Evolutionary conservation across 2,797 vertebrate genomes (phyloP), one percentile per base, ranked within the genome.

Genomic region (Poecile montanus): DNA sequence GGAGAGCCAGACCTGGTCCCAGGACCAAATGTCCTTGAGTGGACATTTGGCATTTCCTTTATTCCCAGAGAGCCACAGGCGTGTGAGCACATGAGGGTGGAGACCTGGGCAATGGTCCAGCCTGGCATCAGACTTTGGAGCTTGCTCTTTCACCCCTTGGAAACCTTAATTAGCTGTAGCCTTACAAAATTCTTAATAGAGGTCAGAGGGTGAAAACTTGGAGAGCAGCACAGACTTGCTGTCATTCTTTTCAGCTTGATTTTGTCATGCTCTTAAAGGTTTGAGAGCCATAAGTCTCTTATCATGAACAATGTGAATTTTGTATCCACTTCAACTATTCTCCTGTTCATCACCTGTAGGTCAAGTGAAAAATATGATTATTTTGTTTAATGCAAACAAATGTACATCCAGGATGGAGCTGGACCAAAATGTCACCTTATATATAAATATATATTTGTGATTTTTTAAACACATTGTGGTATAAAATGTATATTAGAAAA

Each of bases 41-140:
- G 98, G 98, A 79, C 98, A 98, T 82, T 98, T 96, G 3, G 96
- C 91, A 6, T 97, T 96, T 76, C 66, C 97, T 53, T 86, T 84
- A 73, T 97, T 63, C 60, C 44, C 42, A 10, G 15, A 7, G 15
- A 77, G 25, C 36, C 74, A 45, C 20, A 26, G 63, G 51, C 36
- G 60, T 51, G 38, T 4, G 4, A 83, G 13, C 36, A 18, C 3
- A 0, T 29, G 25, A 45, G 5, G 7, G 16, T 1, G 30, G 13
- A 34, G 54, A 14, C 27, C 42, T 17, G 38, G 42, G 34, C 0
- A 11, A 42, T 2, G 4, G 23, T 32, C 20, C 42, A 38, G 58
- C 26, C 25, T 4, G 3, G 32, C 63, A n/a, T 72, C 34, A 57
- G 10, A n/a, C 40, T 63, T 50, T 45, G n/a, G 16, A 76, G 29